Evolutionary conservation across 2,797 vertebrate genomes (phyloP).

Genomic region (Lutjanus argentimaculatus): DNA sequence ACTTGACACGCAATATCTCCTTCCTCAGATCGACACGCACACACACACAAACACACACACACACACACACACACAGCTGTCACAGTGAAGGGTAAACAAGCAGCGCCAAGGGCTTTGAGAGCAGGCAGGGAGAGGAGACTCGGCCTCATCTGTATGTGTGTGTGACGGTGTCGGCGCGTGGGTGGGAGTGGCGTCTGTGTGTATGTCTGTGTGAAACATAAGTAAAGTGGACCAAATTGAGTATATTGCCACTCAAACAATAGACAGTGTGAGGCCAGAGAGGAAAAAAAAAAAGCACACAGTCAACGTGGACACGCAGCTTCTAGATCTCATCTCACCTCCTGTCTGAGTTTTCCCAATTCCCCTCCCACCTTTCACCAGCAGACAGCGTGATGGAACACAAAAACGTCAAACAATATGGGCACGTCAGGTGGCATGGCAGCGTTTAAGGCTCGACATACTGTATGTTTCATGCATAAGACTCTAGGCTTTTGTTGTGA

Average conservation of each 20-base stretch:
- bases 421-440: slow-evolving; percentile 25
- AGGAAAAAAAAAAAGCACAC: slow-evolving; percentile 27
- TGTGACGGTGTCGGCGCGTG: slow-evolving; percentile 29
- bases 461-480: background rate
- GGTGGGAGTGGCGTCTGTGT: slow-evolving; percentile 76
- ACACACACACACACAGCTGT: slow-evolving; percentile 76
- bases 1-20: slow-evolving; percentile 89
- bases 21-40: slow-evolving; percentile 82
- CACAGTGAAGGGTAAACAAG: slow-evolving; percentile 85
- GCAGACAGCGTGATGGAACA: slow-evolving; percentile 60
- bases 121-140: slow-evolving; percentile 64
- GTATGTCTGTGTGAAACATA: slow-evolving; percentile 76
- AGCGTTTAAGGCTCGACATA: background rate
- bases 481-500: background rate
- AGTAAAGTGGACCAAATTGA: slow-evolving; percentile 82
- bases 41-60: slow-evolving; percentile 57
- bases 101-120: slow-evolving; percentile 78
- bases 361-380: slow-evolving; percentile 70
- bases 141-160: slow-evolving; percentile 78
- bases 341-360: slow-evolving; percentile 69
- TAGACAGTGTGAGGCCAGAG: slow-evolving; percentile 68
- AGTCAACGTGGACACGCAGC: slow-evolving; percentile 48
- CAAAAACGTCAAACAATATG: slow-evolving; percentile 45
- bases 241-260: slow-evolving; percentile 79
- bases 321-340: slow-evolving; percentile 65